phyloP scores from a whole-genome alignment of 2,888 invertebrate genomes.

The Pyrrhosoma nymphula region DNA sequence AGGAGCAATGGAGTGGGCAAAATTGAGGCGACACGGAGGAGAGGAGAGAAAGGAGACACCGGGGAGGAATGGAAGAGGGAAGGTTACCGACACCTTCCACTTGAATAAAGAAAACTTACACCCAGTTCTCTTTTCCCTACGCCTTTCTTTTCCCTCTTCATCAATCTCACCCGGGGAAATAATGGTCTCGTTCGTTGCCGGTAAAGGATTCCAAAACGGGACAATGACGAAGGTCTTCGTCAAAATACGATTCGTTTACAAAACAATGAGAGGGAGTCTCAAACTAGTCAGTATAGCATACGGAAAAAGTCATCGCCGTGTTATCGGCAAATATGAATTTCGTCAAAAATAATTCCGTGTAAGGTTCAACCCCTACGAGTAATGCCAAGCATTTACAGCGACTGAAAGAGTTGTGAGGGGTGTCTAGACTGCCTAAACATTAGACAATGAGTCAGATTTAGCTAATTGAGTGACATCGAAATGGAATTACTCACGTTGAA shows the following conservation, averaged over 20 bases:
- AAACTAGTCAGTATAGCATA: background rate
- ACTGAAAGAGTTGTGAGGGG: background rate
- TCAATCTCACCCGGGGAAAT: background rate
- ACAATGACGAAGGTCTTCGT: background rate
- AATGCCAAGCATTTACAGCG: background rate
- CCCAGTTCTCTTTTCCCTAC: background rate
- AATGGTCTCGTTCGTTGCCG: background rate
- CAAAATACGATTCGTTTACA: background rate
- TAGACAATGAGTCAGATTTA: too few relatives aligned
- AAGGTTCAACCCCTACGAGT: too few relatives aligned
- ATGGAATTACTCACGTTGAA: too few relatives aligned
- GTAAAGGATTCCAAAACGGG: background rate
- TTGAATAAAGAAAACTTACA: background rate
- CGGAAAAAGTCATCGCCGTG: too few relatives aligned
- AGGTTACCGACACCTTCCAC: slow-evolving; percentile 43
- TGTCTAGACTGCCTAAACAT: background rate
- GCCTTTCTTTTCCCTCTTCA: background rate
- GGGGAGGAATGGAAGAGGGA: background rate
- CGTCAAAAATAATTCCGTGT: background rate
- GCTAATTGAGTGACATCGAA: too few relatives aligned
- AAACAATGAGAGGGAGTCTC: background rate
- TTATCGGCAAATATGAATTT: background rate
- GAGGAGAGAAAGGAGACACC: slow-evolving; percentile 4
- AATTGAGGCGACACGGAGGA: background rate
- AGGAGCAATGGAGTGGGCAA: background rate